Percentiles rank a stretch among this genome's conserved stretches.
These are phyloP conservation scores for Protobothrops flavoviridis DNA, from an alignment of 2,113 vertebrate species.

Conservation along the genomic window DNA sequence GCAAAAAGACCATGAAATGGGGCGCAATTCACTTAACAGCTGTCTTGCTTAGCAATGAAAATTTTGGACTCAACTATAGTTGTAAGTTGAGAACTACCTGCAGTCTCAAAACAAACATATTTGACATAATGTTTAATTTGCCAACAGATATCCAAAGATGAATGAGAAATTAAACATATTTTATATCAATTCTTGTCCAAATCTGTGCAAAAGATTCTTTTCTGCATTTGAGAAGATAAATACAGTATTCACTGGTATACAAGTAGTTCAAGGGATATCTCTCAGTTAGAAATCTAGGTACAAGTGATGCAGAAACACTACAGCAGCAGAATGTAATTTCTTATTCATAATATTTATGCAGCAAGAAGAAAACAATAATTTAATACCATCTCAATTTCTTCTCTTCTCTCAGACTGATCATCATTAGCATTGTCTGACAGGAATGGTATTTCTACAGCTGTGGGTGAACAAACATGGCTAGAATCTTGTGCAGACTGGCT, in stretches of 20 bases:
- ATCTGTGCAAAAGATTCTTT: background rate
- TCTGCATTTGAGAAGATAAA: background rate
- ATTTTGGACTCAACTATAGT: too few relatives aligned
- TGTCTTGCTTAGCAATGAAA: too few relatives aligned
- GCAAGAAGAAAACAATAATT: background rate
- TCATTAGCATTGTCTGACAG: background rate
- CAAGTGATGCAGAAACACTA: background rate
- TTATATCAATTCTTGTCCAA: background rate
- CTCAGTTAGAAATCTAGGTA: background rate
- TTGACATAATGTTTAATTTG: background rate
- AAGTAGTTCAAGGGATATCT: background rate
- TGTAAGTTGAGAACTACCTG: too few relatives aligned
- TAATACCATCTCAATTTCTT: background rate
- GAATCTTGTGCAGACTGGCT: fast-evolving
- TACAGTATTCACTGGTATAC: background rate
- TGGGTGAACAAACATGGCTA: fast-evolving
- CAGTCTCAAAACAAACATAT: background rate
- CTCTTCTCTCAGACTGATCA: background rate
- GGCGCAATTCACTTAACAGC: too few relatives aligned
- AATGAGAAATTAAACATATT: background rate
- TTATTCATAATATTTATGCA: background rate
- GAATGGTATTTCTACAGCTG: background rate
- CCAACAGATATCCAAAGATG: background rate
- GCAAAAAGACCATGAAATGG: too few relatives aligned
- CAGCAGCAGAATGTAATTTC: background rate